A percentile compares a stretch with the other conserved stretches of the same genome.
These are phyloP conservation scores for Ancistrus triradiatus DNA, from an alignment of 2,113 vertebrate species.

Conservation along the genomic window DNA sequence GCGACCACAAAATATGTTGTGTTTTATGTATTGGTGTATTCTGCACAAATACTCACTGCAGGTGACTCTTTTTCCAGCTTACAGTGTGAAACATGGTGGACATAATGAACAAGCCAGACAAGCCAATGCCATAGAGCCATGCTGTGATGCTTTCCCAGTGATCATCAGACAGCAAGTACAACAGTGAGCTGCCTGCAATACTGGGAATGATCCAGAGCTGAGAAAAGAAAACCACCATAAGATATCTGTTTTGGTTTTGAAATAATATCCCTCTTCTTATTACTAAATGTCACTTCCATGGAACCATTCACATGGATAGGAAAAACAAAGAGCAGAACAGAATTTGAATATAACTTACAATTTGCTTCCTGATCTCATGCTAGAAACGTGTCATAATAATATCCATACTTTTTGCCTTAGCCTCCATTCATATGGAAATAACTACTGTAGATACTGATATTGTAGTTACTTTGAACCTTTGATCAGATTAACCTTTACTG, in stretches of 20 bases:
- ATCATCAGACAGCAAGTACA: conserved; percentile 85
- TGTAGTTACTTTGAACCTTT: too few species aligned
- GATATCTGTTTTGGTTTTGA: too few species aligned
- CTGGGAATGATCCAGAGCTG: conserved; percentile 71
- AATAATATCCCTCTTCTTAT: not conserved
- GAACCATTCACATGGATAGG: too few species aligned
- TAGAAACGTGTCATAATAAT: too few species aligned
- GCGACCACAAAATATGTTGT: too few species aligned
- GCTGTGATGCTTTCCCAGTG: conserved; percentile 87
- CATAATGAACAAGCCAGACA: conserved; percentile 90
- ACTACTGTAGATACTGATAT: too few species aligned
- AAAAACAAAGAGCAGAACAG: not conserved
- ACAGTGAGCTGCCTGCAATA: conserved; percentile 84
- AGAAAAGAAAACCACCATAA: too few species aligned
- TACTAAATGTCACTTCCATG: not conserved
- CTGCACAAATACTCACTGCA: conserved; percentile 67
- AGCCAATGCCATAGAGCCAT: conserved; percentile 89
- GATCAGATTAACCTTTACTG: too few species aligned
- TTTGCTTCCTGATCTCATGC: conserved; percentile 2
- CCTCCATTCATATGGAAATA: too few species aligned
- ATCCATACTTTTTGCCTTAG: too few species aligned
- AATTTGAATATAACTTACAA: conserved; percentile 23
- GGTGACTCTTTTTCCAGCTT: conserved; percentile 93
- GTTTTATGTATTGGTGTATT: too few species aligned
- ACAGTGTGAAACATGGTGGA: conserved; percentile 93